phyloP scores from a whole-genome alignment of 2,797 vertebrate genomes.

The Zalophus californianus region DNA sequence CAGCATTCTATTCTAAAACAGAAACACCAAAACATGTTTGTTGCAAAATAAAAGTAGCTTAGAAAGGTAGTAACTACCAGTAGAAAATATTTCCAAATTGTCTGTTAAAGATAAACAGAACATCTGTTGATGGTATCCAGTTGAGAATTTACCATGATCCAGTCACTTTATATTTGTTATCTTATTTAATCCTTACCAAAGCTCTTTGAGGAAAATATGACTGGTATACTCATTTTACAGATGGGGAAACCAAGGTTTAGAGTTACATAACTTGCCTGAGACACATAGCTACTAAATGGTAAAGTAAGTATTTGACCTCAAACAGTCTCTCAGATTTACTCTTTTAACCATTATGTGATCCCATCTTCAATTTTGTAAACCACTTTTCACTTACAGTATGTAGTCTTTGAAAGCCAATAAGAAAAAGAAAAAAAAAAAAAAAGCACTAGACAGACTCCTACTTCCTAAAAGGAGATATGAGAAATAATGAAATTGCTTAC shows the following conservation, averaged over 20 bases:
- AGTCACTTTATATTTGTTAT: neutral
- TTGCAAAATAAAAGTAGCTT: conserved; percentile 62
- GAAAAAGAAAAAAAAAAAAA: neutral
- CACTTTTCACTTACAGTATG: conserved; percentile 31
- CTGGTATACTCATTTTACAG: neutral
- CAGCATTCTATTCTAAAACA: conserved; percentile 67
- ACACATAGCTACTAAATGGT: neutral
- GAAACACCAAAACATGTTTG: conserved; percentile 24
- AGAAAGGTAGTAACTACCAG: conserved; percentile 49
- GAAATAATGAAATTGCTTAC: conserved; percentile 67
- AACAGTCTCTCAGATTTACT: neutral
- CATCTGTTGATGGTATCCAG: conserved; percentile 24
- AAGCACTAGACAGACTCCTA: conserved; percentile 46
- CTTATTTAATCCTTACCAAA: conserved; percentile 34
- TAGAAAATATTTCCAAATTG: conserved; percentile 73
- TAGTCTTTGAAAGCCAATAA: conserved; percentile 54
- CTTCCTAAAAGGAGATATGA: conserved; percentile 83
- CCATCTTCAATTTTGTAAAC: conserved; percentile 60
- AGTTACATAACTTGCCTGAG: neutral
- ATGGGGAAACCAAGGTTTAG: neutral
- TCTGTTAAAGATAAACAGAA: conserved; percentile 68
- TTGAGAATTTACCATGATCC: conserved; percentile 15
- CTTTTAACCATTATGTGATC: neutral
- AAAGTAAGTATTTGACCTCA: conserved; percentile 18
- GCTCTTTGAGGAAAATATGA: neutral